phyloP scores from a whole-genome alignment of 1,140 invertebrate genomes.

The Pogonomyrmex barbatus region DNA sequence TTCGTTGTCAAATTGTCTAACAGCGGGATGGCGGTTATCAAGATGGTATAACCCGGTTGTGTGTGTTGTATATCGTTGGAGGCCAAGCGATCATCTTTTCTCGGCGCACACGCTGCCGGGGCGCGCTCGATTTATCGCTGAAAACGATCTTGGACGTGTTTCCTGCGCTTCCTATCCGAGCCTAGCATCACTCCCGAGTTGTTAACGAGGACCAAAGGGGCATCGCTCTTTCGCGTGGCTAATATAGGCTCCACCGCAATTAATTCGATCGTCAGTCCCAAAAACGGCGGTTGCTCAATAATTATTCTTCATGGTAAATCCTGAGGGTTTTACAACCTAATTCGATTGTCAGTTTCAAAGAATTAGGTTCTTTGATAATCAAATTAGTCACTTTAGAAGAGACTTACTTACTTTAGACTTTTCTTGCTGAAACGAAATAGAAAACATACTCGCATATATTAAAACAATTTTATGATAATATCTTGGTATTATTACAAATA shows the following conservation, averaged over 20 bases:
- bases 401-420: not conserved
- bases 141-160: constrained; percentile 64
- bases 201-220: constrained; percentile 60
- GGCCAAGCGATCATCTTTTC: constrained; percentile 65
- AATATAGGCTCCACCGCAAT: constrained; percentile 50
- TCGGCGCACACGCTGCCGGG: constrained; percentile 50
- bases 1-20: constrained; percentile 81
- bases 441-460: not conserved
- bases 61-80: constrained; percentile 44
- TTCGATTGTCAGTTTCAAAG: not conserved
- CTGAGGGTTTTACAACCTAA: not conserved
- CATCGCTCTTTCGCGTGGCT: constrained; percentile 63
- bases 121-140: constrained; percentile 70
- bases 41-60: constrained; percentile 72
- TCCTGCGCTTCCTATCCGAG: constrained; percentile 60
- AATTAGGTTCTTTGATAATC: not conserved
- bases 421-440: not conserved
- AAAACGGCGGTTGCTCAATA: constrained; percentile 26
- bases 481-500: not conserved
- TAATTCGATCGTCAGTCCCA: constrained; percentile 46
- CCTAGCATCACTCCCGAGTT: constrained; percentile 48
- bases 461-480: not conserved
- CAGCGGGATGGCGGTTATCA: constrained; percentile 79
- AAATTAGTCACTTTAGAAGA: not conserved
- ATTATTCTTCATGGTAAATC: not conserved